Base-by-base conservation (phyloP, 2,888 invertebrate genomes). In the Desoria tigrina region DNA sequence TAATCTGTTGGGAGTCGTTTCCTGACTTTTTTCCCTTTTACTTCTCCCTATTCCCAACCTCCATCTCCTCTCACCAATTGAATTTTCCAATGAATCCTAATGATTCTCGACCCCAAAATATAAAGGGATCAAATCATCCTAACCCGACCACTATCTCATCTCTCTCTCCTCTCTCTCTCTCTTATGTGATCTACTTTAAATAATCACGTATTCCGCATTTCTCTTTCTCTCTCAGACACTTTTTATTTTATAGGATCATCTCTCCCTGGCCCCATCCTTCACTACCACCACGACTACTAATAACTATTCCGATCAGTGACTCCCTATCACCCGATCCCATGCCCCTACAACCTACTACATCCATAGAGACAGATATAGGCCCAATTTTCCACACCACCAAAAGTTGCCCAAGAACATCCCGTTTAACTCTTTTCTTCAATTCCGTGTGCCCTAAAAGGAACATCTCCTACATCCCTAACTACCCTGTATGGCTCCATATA, bases 61-160 rank as follows among this genome's bases (percentile, higher is more conserved):
- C 63, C 66, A 65, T 66, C 66, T 68, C 65, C 50, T 64, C 65
- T 58, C 51, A 65, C 67, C 74, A 75, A 76, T 76, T 76, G 72
- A 76, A 76, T 76, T 76, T 76, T 72, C 72, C 74, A 76, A 76
- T 76, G 76, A 76, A 76, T 76, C 73, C 74, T 76, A 76, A 76
- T 76, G 72, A 76, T 73, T 71, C 71, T 69, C 73, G 73, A 73
- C 76, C 76, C 74, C 73, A 74, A 75, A 32, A 32, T 74, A 73
- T 74, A 71, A 72, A 72, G 66, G 76, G 76, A 76, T 76, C 74
- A 76, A 74, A 76, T 76, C 74, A 76, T 73, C 73, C 72, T 72
- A 72, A 73, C 72, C 72, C 74, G 67, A 68, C 71, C 71, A 65
- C 69, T 66, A 69, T 54, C 54, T 62, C 61, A 65, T 67, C 63